Evolutionary conservation across 2,888 invertebrate genomes (phyloP).

Genomic region (Eupeodes luniger): DNA sequence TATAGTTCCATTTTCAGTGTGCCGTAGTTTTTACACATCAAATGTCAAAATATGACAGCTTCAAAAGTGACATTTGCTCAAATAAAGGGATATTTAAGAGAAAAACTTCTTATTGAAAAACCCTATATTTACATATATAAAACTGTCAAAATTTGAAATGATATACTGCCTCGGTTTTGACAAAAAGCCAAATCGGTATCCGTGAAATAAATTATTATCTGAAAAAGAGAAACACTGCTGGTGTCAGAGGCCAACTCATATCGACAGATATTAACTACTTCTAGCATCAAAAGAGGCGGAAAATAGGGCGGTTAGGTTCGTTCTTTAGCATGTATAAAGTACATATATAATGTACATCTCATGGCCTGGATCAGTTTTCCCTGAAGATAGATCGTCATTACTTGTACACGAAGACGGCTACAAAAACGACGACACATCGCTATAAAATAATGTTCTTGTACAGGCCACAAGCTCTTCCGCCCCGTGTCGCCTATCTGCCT

Average conservation of each 20-base stretch:
- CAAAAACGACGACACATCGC: conserved; percentile 26
- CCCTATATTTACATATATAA: no score
- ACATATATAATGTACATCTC: conserved; percentile 3
- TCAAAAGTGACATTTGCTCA: no score
- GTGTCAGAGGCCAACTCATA: conserved; percentile 45
- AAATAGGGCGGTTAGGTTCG: conserved; percentile 36
- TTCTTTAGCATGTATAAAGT: background rate
- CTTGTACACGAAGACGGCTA: conserved; percentile 20
- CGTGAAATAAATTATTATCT: conserved; percentile 34
- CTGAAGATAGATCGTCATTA: conserved; percentile 42
- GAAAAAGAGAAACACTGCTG: background rate
- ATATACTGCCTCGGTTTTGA: background rate
- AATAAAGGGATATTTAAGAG: no score
- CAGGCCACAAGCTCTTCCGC: conserved; percentile 14
- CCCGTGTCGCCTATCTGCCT: no score
- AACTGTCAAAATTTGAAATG: no score
- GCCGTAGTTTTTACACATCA: no score
- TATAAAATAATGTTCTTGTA: conserved; percentile 15
- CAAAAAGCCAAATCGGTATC: conserved; percentile 10
- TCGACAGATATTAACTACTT: conserved; percentile 13
- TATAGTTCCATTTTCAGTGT: no score
- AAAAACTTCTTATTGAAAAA: no score
- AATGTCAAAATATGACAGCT: no score
- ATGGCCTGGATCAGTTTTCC: conserved; percentile 54
- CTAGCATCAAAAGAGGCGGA: conserved; percentile 17